A percentile compares a stretch with the other conserved stretches of the same genome.
phyloP scores from a whole-genome alignment of 2,113 vertebrate genomes.

The Ivindomyrus marchei region DNA sequence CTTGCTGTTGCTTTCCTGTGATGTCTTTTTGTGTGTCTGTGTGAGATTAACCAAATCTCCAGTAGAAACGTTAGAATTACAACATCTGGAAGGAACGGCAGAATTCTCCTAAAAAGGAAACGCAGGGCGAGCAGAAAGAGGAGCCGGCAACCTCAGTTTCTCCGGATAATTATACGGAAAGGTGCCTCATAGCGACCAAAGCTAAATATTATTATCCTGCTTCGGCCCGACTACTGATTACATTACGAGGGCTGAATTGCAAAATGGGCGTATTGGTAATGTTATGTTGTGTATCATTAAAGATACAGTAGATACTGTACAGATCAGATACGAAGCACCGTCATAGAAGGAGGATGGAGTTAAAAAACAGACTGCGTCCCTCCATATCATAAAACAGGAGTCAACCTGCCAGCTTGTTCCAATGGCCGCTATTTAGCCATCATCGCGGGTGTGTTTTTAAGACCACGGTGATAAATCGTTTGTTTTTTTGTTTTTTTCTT shows the following conservation, averaged over 20 bases:
- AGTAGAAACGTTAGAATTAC: neutral
- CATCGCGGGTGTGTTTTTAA: neutral
- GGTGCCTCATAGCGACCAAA: neutral
- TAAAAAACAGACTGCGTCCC: neutral
- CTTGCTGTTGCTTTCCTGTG: too few relatives aligned
- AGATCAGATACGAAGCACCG: neutral
- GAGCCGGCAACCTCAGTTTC: neutral
- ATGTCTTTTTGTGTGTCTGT: neutral
- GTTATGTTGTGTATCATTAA: neutral
- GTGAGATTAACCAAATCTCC: neutral
- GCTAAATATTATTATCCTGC: slow-evolving; percentile 7
- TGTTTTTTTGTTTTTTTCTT: neutral
- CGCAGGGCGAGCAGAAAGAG: neutral
- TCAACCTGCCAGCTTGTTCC: neutral
- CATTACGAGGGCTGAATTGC: neutral
- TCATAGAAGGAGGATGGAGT: neutral
- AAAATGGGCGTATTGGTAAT: neutral
- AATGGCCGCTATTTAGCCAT: neutral
- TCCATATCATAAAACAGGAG: neutral
- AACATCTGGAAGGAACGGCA: neutral
- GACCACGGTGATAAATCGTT: neutral
- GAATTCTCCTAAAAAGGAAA: slow-evolving; percentile 1
- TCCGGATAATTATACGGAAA: neutral
- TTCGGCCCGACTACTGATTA: neutral
- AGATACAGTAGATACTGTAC: neutral